These are phyloP conservation scores for Musca domestica DNA, from an alignment of 1,140 invertebrate species.

Conservation along the genomic window DNA sequence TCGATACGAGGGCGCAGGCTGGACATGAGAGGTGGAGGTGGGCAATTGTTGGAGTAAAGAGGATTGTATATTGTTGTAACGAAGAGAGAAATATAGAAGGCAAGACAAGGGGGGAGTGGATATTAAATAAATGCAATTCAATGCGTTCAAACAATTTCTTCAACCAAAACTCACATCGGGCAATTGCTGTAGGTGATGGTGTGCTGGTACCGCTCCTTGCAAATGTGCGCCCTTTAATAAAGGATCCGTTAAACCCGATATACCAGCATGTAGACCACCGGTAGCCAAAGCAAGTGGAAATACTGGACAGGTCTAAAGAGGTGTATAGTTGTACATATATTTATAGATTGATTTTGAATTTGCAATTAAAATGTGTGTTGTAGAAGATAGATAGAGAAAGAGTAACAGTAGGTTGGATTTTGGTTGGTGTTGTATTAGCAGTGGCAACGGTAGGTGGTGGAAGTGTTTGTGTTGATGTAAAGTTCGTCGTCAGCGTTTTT, in stretches of 20 bases:
- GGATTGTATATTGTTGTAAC: background rate
- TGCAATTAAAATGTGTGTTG: background rate
- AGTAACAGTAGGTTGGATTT: background rate
- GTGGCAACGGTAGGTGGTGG: background rate
- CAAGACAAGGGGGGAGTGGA: background rate
- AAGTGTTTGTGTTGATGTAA: conserved; percentile 16
- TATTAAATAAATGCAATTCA: conserved; percentile 8
- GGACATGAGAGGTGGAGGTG: too few species aligned
- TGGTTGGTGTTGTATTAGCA: conserved; percentile 21
- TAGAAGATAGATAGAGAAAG: too few species aligned
- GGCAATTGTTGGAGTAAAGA: too few species aligned
- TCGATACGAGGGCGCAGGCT: too few species aligned
- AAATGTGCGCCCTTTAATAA: conserved; percentile 76
- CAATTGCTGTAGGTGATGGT: conserved; percentile 66
- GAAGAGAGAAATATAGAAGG: background rate
- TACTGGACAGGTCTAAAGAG: conserved; percentile 51
- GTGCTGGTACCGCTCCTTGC: conserved; percentile 73
- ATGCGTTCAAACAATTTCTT: conserved; percentile 23
- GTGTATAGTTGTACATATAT: conserved; percentile 20
- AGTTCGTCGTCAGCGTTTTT: conserved; percentile 9
- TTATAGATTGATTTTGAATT: conserved; percentile 18
- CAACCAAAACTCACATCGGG: conserved; percentile 54
- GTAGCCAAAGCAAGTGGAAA: conserved; percentile 54
- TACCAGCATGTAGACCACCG: conserved; percentile 54
- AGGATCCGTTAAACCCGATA: conserved; percentile 69